Conservation (phyloP, 2,113 vertebrate species). For the Glaucidium brasilianum region DNA sequence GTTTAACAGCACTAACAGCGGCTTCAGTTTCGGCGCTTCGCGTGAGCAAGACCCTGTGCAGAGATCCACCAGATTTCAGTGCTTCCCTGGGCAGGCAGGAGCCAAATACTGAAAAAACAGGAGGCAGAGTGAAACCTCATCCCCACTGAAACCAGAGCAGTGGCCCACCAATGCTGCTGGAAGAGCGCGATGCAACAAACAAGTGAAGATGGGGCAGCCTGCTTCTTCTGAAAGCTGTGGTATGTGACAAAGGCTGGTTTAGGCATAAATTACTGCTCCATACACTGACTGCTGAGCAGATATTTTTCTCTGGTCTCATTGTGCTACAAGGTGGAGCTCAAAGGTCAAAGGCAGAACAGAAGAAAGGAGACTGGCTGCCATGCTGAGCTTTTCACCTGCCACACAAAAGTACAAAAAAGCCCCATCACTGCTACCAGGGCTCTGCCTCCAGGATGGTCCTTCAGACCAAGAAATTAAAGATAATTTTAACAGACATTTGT, state of each 20-base stretch:
- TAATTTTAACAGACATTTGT: background rate
- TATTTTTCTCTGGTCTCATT: background rate
- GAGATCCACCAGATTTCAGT: background rate
- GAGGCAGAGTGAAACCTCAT: background rate
- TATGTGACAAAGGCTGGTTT: background rate
- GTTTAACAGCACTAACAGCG: background rate
- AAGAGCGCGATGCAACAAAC: background rate
- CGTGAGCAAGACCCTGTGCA: background rate
- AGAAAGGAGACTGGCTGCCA: background rate
- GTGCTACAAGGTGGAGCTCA: background rate
- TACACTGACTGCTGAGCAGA: fast-evolving
- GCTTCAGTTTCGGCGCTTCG: background rate
- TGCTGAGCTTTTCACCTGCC: background rate
- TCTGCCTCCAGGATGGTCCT: background rate
- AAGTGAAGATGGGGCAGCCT: background rate
- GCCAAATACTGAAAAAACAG: background rate
- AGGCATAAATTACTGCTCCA: background rate
- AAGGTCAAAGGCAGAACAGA: background rate
- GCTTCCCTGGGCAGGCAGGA: background rate
- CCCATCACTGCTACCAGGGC: background rate
- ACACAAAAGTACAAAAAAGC: background rate
- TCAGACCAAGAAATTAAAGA: background rate
- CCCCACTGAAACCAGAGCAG: background rate
- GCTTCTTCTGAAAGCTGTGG: background rate
- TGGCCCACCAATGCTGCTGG: fast-evolving